Conservation (phyloP, 2,888 invertebrate species). For the Lasioglossum calceatum region DNA sequence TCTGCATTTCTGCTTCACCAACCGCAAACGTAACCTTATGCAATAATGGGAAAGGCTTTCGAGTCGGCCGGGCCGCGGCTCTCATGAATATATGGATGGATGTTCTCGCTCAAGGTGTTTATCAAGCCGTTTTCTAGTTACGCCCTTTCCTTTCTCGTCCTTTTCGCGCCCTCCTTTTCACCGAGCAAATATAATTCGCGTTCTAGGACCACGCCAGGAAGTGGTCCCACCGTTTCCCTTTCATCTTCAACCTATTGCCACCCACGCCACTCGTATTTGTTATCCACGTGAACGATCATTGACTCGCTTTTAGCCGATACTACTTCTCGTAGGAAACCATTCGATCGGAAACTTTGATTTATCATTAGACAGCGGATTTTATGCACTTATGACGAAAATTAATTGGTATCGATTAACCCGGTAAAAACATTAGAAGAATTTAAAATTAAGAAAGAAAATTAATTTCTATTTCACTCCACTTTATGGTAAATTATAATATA, state of each 20-base stretch:
- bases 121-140: conserved; percentile 78
- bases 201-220: conserved; percentile 35
- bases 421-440: no score
- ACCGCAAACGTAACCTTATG: conserved; percentile 76
- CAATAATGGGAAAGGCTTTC: conserved; percentile 77
- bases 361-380: no score
- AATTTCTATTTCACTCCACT: no score
- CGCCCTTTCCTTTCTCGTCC: conserved; percentile 66
- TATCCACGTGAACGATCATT: conserved; percentile 2
- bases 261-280: conserved; percentile 21
- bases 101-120: conserved; percentile 79
- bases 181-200: conserved; percentile 60
- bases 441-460: no score
- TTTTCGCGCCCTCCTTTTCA: conserved; percentile 30
- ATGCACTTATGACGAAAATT: no score
- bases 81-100: conserved; percentile 80
- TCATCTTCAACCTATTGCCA: conserved; percentile 18
- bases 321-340: background rate
- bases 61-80: conserved; percentile 66
- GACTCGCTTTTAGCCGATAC: background rate
- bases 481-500: no score
- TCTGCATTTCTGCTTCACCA: conserved; percentile 74
- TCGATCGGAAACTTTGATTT: background rate
- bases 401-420: background rate
- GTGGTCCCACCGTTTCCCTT: conserved; percentile 23